Conservation (phyloP, 2,113 vertebrate genomes). For the Chrysochloris asiatica region DNA sequence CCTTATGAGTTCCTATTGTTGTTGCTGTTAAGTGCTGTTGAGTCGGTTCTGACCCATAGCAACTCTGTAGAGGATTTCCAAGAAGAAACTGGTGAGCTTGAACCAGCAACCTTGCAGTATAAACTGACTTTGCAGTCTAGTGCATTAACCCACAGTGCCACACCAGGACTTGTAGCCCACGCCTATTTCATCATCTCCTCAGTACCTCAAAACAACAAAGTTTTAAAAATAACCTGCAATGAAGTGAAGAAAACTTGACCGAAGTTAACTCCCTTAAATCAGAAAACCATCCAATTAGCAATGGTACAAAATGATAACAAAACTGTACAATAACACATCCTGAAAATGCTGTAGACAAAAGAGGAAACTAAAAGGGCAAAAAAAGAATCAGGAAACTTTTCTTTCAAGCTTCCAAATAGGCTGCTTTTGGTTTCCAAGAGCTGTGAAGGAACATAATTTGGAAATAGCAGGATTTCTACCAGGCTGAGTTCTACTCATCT, state of each 20-base stretch:
- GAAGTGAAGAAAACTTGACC: neutral
- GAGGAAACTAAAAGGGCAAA: neutral
- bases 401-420: conserved; percentile 4
- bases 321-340: neutral
- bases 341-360: conserved; percentile 16
- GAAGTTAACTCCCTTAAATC: neutral
- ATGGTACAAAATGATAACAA: conserved; percentile 5
- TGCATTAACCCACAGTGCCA: no score
- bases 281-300: conserved; percentile 30
- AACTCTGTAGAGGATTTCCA: no score
- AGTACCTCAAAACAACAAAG: neutral
- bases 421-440: neutral
- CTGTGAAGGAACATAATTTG: neutral
- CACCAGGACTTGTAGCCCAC: no score
- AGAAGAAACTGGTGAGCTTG: no score
- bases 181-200: neutral
- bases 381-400: neutral
- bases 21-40: no score
- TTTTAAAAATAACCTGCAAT: neutral
- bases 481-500: neutral
- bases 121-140: no score
- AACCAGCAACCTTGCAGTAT: no score
- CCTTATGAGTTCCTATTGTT: neutral
- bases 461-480: neutral
- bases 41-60: no score